A percentile compares a stretch with the other conserved stretches of the same genome.
These are phyloP conservation scores for Hestina assimilis DNA, from an alignment of 1,140 invertebrate genomes.

Conservation along the genomic window DNA sequence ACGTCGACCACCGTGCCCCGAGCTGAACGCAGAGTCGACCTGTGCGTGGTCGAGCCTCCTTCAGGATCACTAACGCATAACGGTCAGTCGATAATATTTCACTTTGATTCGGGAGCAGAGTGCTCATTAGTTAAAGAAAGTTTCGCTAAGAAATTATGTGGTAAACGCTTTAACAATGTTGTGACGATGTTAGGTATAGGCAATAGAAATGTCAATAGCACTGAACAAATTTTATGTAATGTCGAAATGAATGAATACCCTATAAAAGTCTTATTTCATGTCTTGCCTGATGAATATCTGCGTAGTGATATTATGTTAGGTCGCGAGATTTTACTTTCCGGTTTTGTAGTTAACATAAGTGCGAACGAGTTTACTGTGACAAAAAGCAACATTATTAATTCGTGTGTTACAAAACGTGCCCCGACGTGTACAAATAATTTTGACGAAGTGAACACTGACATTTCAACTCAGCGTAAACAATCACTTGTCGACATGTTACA, in stretches of 20 bases:
- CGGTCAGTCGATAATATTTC: slow-evolving; percentile 30
- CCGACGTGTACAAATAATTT: too few relatives aligned
- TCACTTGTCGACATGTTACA: too few relatives aligned
- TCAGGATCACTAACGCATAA: slow-evolving; percentile 13
- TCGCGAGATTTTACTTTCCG: slow-evolving; percentile 34
- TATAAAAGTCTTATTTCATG: slow-evolving; percentile 35
- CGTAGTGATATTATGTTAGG: slow-evolving; percentile 34
- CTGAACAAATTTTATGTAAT: slow-evolving; percentile 26
- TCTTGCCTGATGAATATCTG: slow-evolving; percentile 19
- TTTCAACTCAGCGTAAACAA: too few relatives aligned
- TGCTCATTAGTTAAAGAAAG: slow-evolving; percentile 36
- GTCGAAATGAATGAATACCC: slow-evolving; percentile 26
- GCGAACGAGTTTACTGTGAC: slow-evolving; percentile 12
- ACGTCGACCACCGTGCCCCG: too few relatives aligned
- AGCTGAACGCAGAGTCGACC: slow-evolving; percentile 31
- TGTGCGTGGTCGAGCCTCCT: slow-evolving; percentile 23
- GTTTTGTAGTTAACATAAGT: slow-evolving; percentile 27
- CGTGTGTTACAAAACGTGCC: too few relatives aligned
- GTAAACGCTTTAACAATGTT: slow-evolving; percentile 21
- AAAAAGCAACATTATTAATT: slow-evolving; percentile 11
- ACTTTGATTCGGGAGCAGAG: slow-evolving; percentile 37
- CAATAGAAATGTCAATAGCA: slow-evolving; percentile 13
- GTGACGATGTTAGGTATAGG: slow-evolving; percentile 27
- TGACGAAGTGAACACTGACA: too few relatives aligned
- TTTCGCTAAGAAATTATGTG: slow-evolving; percentile 20